phyloP scores from a whole-genome alignment of 1,140 invertebrate species.

The Phthorimaea operculella region DNA sequence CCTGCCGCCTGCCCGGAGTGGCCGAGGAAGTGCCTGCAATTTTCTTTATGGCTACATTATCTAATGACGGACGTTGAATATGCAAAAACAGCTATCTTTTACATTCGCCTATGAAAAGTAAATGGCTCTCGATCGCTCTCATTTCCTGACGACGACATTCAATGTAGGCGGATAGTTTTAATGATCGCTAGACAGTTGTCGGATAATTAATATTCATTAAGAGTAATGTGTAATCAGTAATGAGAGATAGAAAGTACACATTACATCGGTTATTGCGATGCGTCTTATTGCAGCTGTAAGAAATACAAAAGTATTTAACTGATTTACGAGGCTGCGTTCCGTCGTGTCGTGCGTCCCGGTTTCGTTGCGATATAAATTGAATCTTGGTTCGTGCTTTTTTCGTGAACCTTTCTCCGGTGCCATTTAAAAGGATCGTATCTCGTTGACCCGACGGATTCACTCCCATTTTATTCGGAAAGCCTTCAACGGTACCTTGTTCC shows the following conservation, averaged over 20 bases:
- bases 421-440: conserved; percentile 32
- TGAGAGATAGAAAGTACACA: conserved; percentile 10
- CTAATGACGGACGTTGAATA: conserved; percentile 30
- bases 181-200: conserved; percentile 8
- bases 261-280: conserved; percentile 12
- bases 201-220: conserved; percentile 18
- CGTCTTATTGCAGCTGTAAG: conserved; percentile 16
- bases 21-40: conserved; percentile 30
- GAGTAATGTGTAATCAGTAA: too few species aligned
- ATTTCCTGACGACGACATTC: conserved; percentile 14
- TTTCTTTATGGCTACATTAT: conserved; percentile 44
- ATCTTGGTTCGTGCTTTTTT: conserved; percentile 20
- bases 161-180: conserved; percentile 17
- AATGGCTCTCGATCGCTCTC: conserved; percentile 20
- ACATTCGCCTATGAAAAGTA: conserved; percentile 19
- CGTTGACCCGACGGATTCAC: conserved; percentile 24
- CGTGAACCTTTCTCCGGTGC: conserved; percentile 30
- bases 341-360: conserved; percentile 16
- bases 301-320: conserved; percentile 24
- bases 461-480: conserved; percentile 24
- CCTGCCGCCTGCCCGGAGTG: too few species aligned
- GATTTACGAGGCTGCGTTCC: conserved; percentile 18
- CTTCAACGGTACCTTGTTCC: conserved; percentile 40
- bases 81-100: conserved; percentile 31
- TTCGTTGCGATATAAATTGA: conserved; percentile 27